Percentiles rank a stretch among this genome's conserved stretches.
Conservation (phyloP, 2,797 vertebrate genomes). For the Leptodactylus fallax region DNA sequence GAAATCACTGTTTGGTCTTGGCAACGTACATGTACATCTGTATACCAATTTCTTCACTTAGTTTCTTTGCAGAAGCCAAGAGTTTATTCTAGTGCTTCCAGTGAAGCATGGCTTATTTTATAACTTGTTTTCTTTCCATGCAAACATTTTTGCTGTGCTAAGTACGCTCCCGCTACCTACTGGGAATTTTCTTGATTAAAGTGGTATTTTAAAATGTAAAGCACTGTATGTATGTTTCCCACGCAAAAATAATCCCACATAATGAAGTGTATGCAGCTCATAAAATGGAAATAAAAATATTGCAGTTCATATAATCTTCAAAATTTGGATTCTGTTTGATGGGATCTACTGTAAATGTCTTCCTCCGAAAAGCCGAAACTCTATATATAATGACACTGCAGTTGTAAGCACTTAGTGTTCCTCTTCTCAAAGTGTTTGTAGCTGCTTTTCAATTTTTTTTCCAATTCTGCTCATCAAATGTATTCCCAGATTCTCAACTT, state of each 20-base stretch:
- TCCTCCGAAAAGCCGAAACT: too few species aligned
- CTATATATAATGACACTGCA: too few species aligned
- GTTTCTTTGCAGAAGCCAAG: conserved; percentile 21
- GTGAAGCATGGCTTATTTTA: conserved; percentile 14
- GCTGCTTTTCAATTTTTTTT: too few species aligned
- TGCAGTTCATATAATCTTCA: not conserved
- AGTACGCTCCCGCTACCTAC: not conserved
- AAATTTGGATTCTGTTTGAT: not conserved
- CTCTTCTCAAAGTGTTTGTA: too few species aligned
- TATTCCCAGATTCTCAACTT: too few species aligned
- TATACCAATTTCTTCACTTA: not conserved
- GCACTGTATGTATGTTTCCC: conserved; percentile 6
- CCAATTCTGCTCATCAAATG: too few species aligned
- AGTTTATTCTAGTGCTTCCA: conserved; percentile 15
- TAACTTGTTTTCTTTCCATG: not conserved
- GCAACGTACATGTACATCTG: not conserved
- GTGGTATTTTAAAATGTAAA: conserved; percentile 23
- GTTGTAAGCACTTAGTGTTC: too few species aligned
- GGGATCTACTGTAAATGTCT: not conserved
- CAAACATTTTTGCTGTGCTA: conserved; percentile 35
- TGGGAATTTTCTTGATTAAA: conserved; percentile 33
- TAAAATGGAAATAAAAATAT: conserved; percentile 12
- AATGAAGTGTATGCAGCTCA: not conserved
- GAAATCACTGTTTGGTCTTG: not conserved
- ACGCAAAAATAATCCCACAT: not conserved